These are phyloP conservation scores for Sporophila hypoxantha DNA, from an alignment of 2,113 vertebrate species.

Conservation along the genomic window DNA sequence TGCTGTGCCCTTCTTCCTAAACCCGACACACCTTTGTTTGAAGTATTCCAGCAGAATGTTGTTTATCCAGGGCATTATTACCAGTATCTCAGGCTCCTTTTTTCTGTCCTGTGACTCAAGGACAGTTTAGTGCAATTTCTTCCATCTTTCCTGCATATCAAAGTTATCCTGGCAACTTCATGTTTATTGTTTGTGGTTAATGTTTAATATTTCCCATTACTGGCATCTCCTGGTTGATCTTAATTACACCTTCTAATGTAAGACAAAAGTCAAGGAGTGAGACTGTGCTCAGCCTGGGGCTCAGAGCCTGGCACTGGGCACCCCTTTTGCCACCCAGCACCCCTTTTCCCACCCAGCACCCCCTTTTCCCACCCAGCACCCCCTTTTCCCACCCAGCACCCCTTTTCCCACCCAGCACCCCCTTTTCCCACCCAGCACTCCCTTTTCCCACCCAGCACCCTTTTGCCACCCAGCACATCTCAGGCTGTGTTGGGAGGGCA, in stretches of 20 bases:
- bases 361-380: not conserved
- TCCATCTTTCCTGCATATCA: conserved; percentile 5
- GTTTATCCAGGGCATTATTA: conserved; percentile 47
- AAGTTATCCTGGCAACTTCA: conserved; percentile 25
- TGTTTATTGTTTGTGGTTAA: conserved; percentile 56
- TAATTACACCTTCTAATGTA: conserved; percentile 32
- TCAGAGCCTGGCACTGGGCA: not conserved
- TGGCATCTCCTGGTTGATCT: conserved; percentile 41
- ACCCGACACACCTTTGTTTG: conserved; percentile 38
- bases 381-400: not conserved
- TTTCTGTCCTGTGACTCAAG: conserved; percentile 23
- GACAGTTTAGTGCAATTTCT: conserved; percentile 45
- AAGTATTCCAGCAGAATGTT: conserved; percentile 18
- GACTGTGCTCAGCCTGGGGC: not conserved
- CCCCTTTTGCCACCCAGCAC: not conserved
- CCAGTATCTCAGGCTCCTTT: conserved; percentile 31
- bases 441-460: not conserved
- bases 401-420: not conserved
- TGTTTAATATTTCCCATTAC: conserved; percentile 58
- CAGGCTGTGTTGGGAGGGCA: accelerated
- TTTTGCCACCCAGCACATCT: not conserved
- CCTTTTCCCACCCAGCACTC: not conserved
- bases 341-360: not conserved
- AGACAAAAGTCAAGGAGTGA: not conserved
- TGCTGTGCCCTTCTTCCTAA: conserved; percentile 25